Base-by-base conservation (phyloP, 1,140 invertebrate species). In the Colletes gigas region DNA sequence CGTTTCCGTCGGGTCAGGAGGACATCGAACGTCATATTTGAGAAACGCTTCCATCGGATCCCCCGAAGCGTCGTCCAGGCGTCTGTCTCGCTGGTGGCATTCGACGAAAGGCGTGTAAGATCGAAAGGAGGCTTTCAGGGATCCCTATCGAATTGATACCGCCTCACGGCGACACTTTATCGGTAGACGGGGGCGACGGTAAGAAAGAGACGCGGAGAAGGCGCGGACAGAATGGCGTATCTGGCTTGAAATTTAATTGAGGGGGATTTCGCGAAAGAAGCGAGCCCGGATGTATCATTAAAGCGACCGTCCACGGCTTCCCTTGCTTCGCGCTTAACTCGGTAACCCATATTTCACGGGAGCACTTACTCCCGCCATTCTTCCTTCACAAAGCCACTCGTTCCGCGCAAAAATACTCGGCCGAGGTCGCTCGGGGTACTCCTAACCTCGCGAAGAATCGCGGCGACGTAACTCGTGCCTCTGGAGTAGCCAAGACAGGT, bases 271-370 rank as follows among this genome's bases (percentile, higher is more conserved):
- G 85, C 77, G 82, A 83, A 84, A 89, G 80, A 88, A 85, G 79
- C 81, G 74, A 83, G 50, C 78, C 62, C 81, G 83, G 72, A 82
- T 85, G 90, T 90, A 92, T 92, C 88, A 90, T 93, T 91, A 90
- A 90, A 90, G 84, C 82, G 83, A 80, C 81, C 85, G 83, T 71
- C 70, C 69, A 44, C 21, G 15, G n/a, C 63, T 6, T n/a, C 15
- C n/a, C 21, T 30, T 30, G 30, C 30, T 78, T 74, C 73, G 83
- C 88, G 87, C 91, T 92, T 90, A 92, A 92, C 91, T 92, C 68
- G 89, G 84, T 92, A 93, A 92, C 92, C 92, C 91, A 92, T 93
- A 92, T 92, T 92, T 92, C 92, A 93, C 86, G 74, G 89, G 85
- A 91, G 90, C 90, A 91, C 91, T 91, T 92, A 92, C 83, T 83